Conservation (phyloP, 2,888 invertebrate species). For the Oithona nana region DNA sequence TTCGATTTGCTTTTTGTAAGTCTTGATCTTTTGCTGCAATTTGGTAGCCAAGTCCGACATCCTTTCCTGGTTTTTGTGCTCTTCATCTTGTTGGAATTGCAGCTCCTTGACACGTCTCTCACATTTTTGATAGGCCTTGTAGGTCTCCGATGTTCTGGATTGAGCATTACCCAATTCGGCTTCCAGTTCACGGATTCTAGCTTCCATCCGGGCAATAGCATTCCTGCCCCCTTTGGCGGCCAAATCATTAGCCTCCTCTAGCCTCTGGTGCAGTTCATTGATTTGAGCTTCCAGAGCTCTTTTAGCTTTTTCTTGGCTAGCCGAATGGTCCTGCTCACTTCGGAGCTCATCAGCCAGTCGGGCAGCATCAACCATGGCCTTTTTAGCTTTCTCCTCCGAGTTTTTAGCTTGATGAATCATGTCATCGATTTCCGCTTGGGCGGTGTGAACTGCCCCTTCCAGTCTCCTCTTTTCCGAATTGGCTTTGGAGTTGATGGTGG, state of each 20-base stretch:
- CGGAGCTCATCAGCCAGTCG: conserved; percentile 94
- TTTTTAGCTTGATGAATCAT: conserved; percentile 95
- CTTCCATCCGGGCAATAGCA: conserved; percentile 21
- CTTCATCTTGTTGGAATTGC: conserved; percentile 78
- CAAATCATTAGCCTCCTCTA: conserved; percentile 38
- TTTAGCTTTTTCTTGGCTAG: conserved; percentile 90
- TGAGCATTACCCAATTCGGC: conserved; percentile 67
- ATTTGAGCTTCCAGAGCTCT: conserved; percentile 94
- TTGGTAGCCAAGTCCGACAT: conserved; percentile 99
- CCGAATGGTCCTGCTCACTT: conserved; percentile 94
- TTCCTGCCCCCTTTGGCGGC: conserved; percentile 32
- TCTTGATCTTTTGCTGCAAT: conserved; percentile 98
- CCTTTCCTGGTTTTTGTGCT: conserved; percentile 98
- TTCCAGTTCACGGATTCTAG: conserved; percentile 27
- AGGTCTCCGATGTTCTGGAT: conserved; percentile 36
- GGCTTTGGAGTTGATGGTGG: conserved; percentile 79
- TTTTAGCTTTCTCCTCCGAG: conserved; percentile 96
- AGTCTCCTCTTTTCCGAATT: conserved; percentile 97
- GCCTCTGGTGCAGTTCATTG: conserved; percentile 71
- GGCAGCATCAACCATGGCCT: conserved; percentile 96
- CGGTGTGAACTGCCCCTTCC: conserved; percentile 91
- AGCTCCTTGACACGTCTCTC: conserved; percentile 40
- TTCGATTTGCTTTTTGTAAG: conserved; percentile 99
- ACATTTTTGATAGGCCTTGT: conserved; percentile 36
- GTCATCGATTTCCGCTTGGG: conserved; percentile 95